Percentiles rank a stretch among this genome's conserved stretches.
These are phyloP conservation scores for Synanthedon formicaeformis DNA, from an alignment of 2,888 invertebrate genomes.

Conservation along the genomic window DNA sequence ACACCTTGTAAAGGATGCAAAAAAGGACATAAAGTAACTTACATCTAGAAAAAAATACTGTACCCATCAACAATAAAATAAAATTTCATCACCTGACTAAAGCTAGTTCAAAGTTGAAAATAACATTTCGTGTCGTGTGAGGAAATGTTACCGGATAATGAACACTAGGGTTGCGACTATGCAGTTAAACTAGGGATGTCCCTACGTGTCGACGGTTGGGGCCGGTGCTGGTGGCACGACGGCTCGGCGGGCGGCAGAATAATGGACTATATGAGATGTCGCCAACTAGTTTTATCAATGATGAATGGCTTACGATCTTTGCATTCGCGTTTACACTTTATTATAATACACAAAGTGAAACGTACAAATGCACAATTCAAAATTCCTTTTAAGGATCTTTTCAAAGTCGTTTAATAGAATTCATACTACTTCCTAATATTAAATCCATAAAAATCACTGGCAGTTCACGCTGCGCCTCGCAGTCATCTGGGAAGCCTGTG, in stretches of 20 bases:
- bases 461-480: too few species aligned
- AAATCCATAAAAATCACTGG: too few species aligned
- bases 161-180: not conserved
- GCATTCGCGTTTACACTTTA: not conserved
- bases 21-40: not conserved
- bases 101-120: too few species aligned
- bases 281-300: conserved; percentile 50
- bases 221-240: conserved; percentile 1
- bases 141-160: not conserved
- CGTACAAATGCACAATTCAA: too few species aligned
- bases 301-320: conserved; percentile 27
- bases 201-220: conserved; percentile 2
- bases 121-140: not conserved
- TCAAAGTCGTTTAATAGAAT: too few species aligned
- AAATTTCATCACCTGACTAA: too few species aligned
- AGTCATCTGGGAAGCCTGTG: too few species aligned
- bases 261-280: conserved; percentile 40
- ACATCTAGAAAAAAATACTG: too few species aligned
- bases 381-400: too few species aligned
- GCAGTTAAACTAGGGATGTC: conserved; percentile 6
- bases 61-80: too few species aligned
- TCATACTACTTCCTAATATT: too few species aligned
- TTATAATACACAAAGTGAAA: conserved; percentile 10
- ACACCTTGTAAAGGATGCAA: not conserved
- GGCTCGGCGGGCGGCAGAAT: conserved; percentile 1